Percentiles rank a stretch among this genome's conserved stretches.
Evolutionary conservation across 2,888 invertebrate genomes (phyloP).

Genomic region (Lymantria monacha): DNA sequence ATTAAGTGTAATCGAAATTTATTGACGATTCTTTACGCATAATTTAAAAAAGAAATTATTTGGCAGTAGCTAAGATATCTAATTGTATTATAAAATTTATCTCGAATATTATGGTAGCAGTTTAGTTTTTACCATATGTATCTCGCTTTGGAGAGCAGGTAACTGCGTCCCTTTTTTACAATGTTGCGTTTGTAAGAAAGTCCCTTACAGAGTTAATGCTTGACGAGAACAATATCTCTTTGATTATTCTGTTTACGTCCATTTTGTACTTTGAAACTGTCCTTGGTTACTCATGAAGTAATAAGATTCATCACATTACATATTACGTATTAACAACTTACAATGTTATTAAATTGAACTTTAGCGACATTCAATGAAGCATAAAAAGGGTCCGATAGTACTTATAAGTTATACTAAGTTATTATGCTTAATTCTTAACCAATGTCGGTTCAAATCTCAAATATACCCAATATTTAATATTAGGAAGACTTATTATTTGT

Average conservation of each 20-base stretch:
- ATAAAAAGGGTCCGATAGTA: too few relatives aligned
- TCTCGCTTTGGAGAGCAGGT: conserved; percentile 52
- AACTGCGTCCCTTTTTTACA: conserved; percentile 66
- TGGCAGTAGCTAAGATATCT: neutral
- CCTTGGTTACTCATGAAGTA: conserved; percentile 21
- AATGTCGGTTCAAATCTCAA: too few relatives aligned
- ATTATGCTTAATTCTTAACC: too few relatives aligned
- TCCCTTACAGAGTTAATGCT: conserved; percentile 39
- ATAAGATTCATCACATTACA: conserved; percentile 15
- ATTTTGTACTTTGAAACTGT: conserved; percentile 17
- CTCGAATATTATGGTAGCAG: neutral
- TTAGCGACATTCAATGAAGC: neutral
- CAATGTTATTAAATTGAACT: conserved; percentile 17
- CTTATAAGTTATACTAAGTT: too few relatives aligned
- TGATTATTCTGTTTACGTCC: conserved; percentile 33
- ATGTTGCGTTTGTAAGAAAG: conserved; percentile 40
- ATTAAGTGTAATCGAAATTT: conserved; percentile 35
- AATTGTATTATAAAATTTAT: neutral
- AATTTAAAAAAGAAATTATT: too few relatives aligned
- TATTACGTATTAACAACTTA: conserved; percentile 6
- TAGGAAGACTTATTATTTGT: too few relatives aligned
- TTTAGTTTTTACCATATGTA: neutral
- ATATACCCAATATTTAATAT: too few relatives aligned
- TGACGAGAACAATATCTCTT: conserved; percentile 31
- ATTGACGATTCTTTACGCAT: neutral